A percentile compares a stretch with the other conserved stretches of the same genome.
Evolutionary conservation across 1,140 invertebrate genomes (phyloP).

Genomic region (Trigoniulus corallinus): DNA sequence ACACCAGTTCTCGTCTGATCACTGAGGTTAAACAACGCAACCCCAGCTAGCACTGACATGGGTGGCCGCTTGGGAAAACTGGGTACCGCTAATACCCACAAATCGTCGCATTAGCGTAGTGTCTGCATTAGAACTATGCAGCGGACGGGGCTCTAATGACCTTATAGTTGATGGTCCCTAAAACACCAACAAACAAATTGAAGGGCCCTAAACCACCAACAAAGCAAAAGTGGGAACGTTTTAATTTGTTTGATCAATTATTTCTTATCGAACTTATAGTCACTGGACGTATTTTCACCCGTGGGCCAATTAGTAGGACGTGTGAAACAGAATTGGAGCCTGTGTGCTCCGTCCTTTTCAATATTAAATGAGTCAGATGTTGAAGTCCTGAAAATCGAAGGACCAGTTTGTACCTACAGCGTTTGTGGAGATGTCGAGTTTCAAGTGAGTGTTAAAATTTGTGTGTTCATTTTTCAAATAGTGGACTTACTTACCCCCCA

Average conservation of each 20-base stretch:
- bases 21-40: no score
- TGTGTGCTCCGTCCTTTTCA: slow-evolving; percentile 56
- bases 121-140: no score
- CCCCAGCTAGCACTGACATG: no score
- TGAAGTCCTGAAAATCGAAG: slow-evolving; percentile 60
- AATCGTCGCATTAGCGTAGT: no score
- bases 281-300: slow-evolving; percentile 50
- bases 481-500: neutral
- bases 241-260: neutral
- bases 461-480: neutral
- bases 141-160: no score
- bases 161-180: no score
- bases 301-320: slow-evolving; percentile 54
- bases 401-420: slow-evolving; percentile 60
- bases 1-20: no score
- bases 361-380: slow-evolving; percentile 59
- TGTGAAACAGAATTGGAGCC: slow-evolving; percentile 69
- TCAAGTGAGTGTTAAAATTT: slow-evolving; percentile 25
- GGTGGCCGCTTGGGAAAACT: no score
- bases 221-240: no score
- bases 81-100: no score
- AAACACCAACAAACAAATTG: no score
- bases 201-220: no score
- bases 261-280: slow-evolving; percentile 20
- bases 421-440: slow-evolving; percentile 64